phyloP scores from a whole-genome alignment of 2,113 vertebrate species.

The Hyperopisus bebe region DNA sequence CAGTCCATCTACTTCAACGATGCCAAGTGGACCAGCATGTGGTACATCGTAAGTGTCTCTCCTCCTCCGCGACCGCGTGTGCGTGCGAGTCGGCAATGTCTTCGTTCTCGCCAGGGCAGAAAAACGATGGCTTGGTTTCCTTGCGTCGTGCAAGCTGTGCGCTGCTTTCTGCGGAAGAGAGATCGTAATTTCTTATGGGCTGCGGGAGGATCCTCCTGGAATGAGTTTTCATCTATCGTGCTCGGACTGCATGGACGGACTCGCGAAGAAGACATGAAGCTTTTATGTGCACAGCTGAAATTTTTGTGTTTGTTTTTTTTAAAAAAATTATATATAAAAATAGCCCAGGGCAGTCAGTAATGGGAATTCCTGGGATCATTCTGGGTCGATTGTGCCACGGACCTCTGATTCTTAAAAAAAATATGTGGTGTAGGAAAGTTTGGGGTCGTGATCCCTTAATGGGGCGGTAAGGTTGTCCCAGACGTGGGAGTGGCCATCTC shows the following conservation, averaged over 20 bases:
- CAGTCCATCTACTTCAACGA: constrained; percentile 91
- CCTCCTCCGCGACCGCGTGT: neutral
- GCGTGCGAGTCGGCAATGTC: neutral
- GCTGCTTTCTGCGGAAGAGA: neutral
- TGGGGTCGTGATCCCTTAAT: neutral
- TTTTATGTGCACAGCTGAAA: neutral
- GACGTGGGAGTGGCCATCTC: too few species aligned
- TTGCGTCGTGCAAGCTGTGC: neutral
- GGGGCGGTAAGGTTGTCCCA: neutral
- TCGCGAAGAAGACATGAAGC: neutral
- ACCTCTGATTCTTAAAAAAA: neutral
- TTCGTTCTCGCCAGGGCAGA: neutral
- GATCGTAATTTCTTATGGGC: neutral
- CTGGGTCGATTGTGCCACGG: neutral
- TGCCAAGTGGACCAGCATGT: constrained; percentile 98
- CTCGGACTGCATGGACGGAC: neutral
- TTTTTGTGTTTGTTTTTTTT: neutral
- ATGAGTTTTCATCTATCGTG: neutral
- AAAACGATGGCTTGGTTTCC: neutral
- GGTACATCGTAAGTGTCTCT: constrained; percentile 89
- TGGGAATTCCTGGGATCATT: neutral
- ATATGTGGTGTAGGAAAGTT: neutral
- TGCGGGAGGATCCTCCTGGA: neutral
- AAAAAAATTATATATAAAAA: neutral
- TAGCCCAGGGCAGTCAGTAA: neutral